phyloP scores from a whole-genome alignment of 2,797 vertebrate genomes.

The Onychomys torridus region DNA sequence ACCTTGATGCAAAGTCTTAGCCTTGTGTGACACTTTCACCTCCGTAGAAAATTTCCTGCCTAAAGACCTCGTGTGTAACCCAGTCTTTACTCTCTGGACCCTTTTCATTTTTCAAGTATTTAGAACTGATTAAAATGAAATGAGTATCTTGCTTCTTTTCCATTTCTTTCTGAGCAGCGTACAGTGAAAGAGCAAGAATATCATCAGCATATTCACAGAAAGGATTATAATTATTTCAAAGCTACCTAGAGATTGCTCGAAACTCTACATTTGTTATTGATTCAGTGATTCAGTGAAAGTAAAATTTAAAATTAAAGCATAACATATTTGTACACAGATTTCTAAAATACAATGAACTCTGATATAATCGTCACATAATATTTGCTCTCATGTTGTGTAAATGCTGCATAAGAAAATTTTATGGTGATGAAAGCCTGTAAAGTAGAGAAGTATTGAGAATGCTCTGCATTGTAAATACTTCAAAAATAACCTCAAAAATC shows the following conservation, averaged over 20 bases:
- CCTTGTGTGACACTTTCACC: neutral
- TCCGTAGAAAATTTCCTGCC: neutral
- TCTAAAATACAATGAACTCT: neutral
- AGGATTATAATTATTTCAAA: neutral
- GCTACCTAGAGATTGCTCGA: neutral
- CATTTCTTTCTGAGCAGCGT: neutral
- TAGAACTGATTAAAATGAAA: neutral
- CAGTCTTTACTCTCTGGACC: neutral
- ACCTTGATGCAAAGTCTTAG: neutral
- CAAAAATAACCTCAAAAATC: neutral
- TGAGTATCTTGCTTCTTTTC: neutral
- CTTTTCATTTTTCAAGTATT: neutral
- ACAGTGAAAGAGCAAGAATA: neutral
- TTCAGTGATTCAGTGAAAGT: neutral
- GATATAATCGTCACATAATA: neutral
- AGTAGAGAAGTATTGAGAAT: neutral
- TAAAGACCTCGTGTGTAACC: neutral
- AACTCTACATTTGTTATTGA: neutral
- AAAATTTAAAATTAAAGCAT: neutral
- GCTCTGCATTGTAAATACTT: neutral
- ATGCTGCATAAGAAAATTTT: neutral
- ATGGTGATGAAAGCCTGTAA: neutral
- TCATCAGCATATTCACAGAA: neutral
- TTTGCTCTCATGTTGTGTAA: neutral
- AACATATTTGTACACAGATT: neutral